Conservation (phyloP, 2,113 vertebrate genomes). For the Ovis aries region ARS-UI_Ramb_v3.0 NC_056057.1:87922501-87923000, state of each 20-base stretch:
- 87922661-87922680: constrained; percentile 43
- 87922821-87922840: constrained; percentile 30
- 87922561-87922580: neutral
- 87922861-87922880: constrained; percentile 20
- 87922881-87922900: neutral
- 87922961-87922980: neutral
- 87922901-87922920: neutral
- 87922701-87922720: constrained; percentile 12
- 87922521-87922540: neutral
- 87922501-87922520: neutral
- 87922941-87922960: neutral
- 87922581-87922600: neutral
- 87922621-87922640: constrained; percentile 29
- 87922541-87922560: neutral
- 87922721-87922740: neutral
- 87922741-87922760: constrained; percentile 6
- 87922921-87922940: neutral
- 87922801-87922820: constrained; percentile 10
- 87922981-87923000: neutral
- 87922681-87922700: neutral
- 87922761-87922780: neutral
- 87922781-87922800: constrained; percentile 55
- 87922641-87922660: constrained; percentile 6
- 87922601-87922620: neutral
- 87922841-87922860: neutral